Percentiles rank a stretch among this genome's conserved stretches.
These are phyloP conservation scores for Phaethornis superciliosus DNA, from an alignment of 2,113 vertebrate species.

Conservation along the genomic window DNA sequence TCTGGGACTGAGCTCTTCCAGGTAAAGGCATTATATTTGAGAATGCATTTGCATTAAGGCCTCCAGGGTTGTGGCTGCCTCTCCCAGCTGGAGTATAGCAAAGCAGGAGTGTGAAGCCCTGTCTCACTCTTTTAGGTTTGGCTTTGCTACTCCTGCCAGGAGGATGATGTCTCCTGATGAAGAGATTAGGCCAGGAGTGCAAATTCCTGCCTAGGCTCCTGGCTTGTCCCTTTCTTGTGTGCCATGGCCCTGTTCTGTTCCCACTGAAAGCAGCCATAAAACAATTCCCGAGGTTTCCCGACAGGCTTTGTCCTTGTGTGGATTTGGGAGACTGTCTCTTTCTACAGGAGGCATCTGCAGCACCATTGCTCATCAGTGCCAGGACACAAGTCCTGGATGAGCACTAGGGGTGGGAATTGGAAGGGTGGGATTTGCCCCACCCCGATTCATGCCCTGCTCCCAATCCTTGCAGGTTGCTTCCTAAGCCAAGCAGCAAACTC, in stretches of 20 bases:
- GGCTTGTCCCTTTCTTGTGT: neutral
- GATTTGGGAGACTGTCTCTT: neutral
- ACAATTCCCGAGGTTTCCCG: neutral
- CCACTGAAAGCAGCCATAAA: neutral
- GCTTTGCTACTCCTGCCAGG: neutral
- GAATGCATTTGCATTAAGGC: neutral
- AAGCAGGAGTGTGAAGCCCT: fast-evolving
- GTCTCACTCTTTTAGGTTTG: neutral
- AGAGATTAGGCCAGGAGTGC: neutral
- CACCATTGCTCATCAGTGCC: neutral
- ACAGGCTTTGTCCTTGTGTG: neutral
- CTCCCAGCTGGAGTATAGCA: neutral
- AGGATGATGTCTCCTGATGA: neutral
- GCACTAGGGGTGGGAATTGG: too few species aligned
- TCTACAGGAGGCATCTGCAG: neutral
- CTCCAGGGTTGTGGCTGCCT: neutral
- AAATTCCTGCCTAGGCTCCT: neutral
- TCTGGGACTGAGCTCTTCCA: neutral
- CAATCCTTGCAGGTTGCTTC: fast-evolving
- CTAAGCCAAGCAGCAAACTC: neutral
- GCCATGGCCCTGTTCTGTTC: neutral
- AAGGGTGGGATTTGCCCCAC: neutral
- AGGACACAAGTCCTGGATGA: neutral
- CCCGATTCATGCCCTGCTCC: neutral
- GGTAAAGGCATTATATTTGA: neutral